Evolutionary conservation across 2,888 invertebrate genomes (phyloP).

Genomic region (Drosophila monieri): DNA sequence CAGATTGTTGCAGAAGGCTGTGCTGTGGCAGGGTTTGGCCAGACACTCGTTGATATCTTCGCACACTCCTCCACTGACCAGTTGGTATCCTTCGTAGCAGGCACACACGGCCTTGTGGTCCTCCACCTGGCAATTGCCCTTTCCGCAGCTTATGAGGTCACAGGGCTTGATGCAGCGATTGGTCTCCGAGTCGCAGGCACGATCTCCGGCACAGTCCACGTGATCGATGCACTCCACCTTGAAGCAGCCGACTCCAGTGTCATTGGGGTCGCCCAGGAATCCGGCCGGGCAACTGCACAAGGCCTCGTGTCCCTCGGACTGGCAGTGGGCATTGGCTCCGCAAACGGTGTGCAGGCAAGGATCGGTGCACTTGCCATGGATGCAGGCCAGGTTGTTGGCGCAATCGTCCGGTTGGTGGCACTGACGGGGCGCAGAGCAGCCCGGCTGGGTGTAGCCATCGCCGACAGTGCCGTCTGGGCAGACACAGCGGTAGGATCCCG

Average conservation of each 20-base stretch:
- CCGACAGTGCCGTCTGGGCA: constrained; percentile 93
- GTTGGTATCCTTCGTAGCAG: constrained; percentile 90
- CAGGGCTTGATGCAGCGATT: constrained; percentile 94
- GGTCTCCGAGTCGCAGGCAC: constrained; percentile 89
- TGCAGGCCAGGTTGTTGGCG: constrained; percentile 89
- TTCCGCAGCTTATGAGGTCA: constrained; percentile 90
- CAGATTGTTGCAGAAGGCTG: constrained; percentile 91
- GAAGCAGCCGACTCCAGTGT: constrained; percentile 91
- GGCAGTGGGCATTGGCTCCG: constrained; percentile 91
- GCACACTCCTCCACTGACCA: constrained; percentile 88
- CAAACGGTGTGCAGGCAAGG: constrained; percentile 90
- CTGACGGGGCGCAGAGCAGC: constrained; percentile 91
- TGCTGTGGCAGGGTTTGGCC: constrained; percentile 90
- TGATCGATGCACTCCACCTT: constrained; percentile 93
- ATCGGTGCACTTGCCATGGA: constrained; percentile 91
- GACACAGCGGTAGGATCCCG: constrained; percentile 91
- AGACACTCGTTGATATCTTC: constrained; percentile 93
- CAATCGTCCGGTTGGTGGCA: constrained; percentile 91
- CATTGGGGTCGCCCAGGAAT: constrained; percentile 91
- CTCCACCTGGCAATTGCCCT: constrained; percentile 90
- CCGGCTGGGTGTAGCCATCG: constrained; percentile 88
- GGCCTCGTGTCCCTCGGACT: constrained; percentile 89
- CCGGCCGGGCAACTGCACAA: constrained; percentile 92
- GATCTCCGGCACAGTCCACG: constrained; percentile 90
- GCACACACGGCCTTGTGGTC: constrained; percentile 90